A percentile compares a stretch with the other conserved stretches of the same genome.
Evolutionary conservation across 2,797 vertebrate species (phyloP).

Genomic region (Acanthurus tractus): DNA sequence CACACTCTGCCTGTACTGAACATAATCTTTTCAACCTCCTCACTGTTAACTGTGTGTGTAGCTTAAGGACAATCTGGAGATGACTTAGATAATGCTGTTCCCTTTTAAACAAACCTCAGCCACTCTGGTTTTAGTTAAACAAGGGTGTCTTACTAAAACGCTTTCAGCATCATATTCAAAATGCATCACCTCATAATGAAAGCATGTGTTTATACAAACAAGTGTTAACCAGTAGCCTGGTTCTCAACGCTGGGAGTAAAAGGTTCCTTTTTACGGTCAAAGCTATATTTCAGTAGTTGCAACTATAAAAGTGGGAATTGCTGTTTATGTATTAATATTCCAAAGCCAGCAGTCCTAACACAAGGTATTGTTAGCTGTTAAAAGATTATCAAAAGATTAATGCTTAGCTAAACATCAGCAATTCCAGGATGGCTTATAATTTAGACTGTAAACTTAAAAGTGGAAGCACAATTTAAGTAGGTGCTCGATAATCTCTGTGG

Average conservation of each 20-base stretch:
- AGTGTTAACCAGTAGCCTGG: neutral
- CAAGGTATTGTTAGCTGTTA: neutral
- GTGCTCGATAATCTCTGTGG: too few species aligned
- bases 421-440: too few species aligned
- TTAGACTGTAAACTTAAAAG: too few species aligned
- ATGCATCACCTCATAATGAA: conserved; percentile 11
- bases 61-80: conserved; percentile 1
- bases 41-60: neutral
- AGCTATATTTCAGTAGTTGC: neutral
- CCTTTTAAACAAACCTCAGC: conserved; percentile 7
- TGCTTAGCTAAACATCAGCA: too few species aligned
- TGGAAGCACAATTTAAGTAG: too few species aligned
- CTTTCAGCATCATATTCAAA: conserved; percentile 10
- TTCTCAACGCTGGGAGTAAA: neutral
- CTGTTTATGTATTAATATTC: neutral
- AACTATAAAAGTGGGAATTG: neutral
- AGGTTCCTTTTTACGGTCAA: neutral
- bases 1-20: conserved; percentile 8
- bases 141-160: neutral
- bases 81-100: neutral
- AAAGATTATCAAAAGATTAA: neutral
- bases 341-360: neutral
- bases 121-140: conserved; percentile 1
- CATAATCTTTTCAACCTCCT: conserved; percentile 23
- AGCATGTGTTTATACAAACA: conserved; percentile 5